Evolutionary conservation across 2,113 vertebrate genomes (phyloP), one percentile per base, ranked within the genome.

Genomic region (Dunckerocampus dactyliophorus): DNA sequence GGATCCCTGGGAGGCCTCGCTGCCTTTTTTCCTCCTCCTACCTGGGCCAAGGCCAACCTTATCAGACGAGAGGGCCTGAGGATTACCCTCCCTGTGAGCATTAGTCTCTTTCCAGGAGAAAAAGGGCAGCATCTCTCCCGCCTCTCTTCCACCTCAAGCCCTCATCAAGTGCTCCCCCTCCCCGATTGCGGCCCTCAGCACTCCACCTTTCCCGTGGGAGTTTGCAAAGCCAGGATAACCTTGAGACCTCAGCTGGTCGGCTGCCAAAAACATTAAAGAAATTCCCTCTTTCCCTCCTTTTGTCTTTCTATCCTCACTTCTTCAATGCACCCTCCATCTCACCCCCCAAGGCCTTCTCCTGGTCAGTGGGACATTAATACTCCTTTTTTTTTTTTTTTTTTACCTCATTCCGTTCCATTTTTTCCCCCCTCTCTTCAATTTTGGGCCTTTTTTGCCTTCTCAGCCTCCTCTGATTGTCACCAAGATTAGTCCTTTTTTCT

Each of bases 141-240:
- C 82, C 85, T 79, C 77, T 80, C 53, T 76, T 84, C 75, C 81
- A 79, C 83, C 81, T 79, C 77, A 14, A 79, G 77, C 74, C 76
- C 76, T 76, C 77, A 6, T 49, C 64, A 55, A 37, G 53, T 13
- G 74, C 4, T 39, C 63, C 42, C 21, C 59, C 67, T 57, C 59
- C 57, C 57, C 69, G 71, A 71, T 55, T 37, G 53, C 62, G 76
- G 78, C 85, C 80, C 85, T 82, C 85, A 80, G 67, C 80, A 56
- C 75, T 82, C 90, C 89, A 93, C 93, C 92, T 94, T 96, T 98
- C 94, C 94, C 92, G 88, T 94, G 94, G 94, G 95, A 97, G 95
- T 92, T 90, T 22, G 87, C 69, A 73, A 88, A 90, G 85, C 86
- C 85, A 79, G 80, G 88, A 90, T 92, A 93, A 93, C 93, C 92